These are phyloP conservation scores for Euleptes europaea DNA, from an alignment of 2,113 vertebrate genomes.

Conservation along the genomic window DNA sequence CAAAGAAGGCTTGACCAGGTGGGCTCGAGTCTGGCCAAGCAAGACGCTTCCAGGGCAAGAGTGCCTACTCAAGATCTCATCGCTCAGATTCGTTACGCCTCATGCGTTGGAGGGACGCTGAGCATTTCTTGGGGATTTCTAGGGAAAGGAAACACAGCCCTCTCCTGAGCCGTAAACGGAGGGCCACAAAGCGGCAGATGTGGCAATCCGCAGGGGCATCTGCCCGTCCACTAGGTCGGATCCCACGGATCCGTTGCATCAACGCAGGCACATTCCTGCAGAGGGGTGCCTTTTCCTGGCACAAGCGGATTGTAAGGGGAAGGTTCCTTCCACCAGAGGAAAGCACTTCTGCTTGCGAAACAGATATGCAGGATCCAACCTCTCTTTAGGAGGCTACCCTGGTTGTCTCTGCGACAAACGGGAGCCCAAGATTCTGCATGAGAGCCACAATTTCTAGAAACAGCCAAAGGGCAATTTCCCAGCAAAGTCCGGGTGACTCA, in stretches of 20 bases:
- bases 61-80: no score
- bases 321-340: no score
- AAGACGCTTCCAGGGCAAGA: neutral
- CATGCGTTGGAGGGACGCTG: no score
- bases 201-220: neutral
- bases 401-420: fast-evolving
- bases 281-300: no score
- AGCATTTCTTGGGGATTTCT: no score
- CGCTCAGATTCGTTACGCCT: no score
- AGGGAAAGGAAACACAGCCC: no score
- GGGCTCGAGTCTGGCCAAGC: neutral
- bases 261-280: no score
- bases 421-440: fast-evolving
- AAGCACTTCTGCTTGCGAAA: no score
- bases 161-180: neutral
- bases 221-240: neutral
- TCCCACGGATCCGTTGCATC: no score
- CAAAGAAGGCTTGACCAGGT: neutral
- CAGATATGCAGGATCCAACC: no score
- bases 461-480: neutral
- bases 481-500: slow-evolving; percentile 62
- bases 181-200: neutral
- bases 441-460: fast-evolving
- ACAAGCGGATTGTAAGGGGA: no score
- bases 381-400: fast-evolving